phyloP scores from a whole-genome alignment of 2,888 invertebrate genomes.

The Drosophila lacicola region DNA sequence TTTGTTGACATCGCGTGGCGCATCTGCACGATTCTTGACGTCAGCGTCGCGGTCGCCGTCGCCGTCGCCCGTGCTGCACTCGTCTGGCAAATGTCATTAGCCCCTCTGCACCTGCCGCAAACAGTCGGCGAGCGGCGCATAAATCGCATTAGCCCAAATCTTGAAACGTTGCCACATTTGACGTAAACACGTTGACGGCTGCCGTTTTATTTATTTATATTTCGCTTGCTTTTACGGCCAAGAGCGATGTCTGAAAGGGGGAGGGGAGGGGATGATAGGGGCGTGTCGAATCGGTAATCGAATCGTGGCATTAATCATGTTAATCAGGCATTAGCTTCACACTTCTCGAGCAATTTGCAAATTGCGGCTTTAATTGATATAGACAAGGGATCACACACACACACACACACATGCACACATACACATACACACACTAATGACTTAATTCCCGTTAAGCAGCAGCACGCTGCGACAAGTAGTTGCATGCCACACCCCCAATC shows the following conservation, averaged over 20 bases:
- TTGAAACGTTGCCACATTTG: slow-evolving; percentile 48
- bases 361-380: slow-evolving; percentile 76
- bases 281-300: slow-evolving; percentile 22
- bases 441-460: slow-evolving; percentile 78
- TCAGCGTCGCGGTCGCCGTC: too few relatives aligned
- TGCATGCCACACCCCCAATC: slow-evolving; percentile 13
- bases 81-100: slow-evolving; percentile 75
- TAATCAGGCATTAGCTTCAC: slow-evolving; percentile 75
- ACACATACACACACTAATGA: slow-evolving; percentile 48
- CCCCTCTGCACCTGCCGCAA: slow-evolving; percentile 43
- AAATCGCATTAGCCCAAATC: slow-evolving; percentile 78
- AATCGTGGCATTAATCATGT: slow-evolving; percentile 66
- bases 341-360: slow-evolving; percentile 75
- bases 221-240: slow-evolving; percentile 1
- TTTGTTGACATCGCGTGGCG: slow-evolving; percentile 63
- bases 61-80: slow-evolving; percentile 34
- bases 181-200: slow-evolving; percentile 12
- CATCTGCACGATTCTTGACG: slow-evolving; percentile 48
- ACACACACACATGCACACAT: neutral
- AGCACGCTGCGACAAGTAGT: slow-evolving; percentile 39
- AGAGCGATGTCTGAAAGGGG: neutral
- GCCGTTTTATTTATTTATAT: neutral
- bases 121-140: slow-evolving; percentile 24
- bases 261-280: neutral
- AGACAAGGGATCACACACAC: slow-evolving; percentile 25